phyloP scores from a whole-genome alignment of 2,888 invertebrate genomes.

The Dolichopus griseipennis region DNA sequence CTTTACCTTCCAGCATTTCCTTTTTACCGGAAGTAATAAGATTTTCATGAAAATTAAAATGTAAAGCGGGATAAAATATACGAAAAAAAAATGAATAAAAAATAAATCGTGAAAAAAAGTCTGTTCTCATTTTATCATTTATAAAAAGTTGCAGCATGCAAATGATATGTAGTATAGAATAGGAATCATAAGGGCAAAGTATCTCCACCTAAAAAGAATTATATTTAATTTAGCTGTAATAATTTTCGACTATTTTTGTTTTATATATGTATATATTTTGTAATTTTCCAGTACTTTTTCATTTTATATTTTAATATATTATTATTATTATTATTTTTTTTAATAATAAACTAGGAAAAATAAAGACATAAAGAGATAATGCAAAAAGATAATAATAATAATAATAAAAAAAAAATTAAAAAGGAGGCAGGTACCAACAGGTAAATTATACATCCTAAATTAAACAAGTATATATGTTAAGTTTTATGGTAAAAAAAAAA shows the following conservation, averaged over 20 bases:
- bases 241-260: not conserved
- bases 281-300: not conserved
- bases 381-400: too few relatives aligned
- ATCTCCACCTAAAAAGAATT: not conserved
- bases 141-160: not conserved
- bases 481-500: too few relatives aligned
- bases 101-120: not conserved
- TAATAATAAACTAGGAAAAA: not conserved
- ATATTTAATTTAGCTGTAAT: not conserved
- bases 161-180: not conserved
- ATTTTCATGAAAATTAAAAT: constrained; percentile 6
- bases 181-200: not conserved
- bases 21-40: constrained; percentile 4
- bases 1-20: not conserved
- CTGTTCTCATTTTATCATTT: too few relatives aligned
- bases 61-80: not conserved
- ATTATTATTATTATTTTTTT: not conserved
- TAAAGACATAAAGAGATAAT: too few relatives aligned
- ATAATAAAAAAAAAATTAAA: too few relatives aligned
- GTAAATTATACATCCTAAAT: constrained; percentile 6
- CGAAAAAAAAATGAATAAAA: not conserved
- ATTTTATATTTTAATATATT: not conserved
- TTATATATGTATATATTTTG: too few relatives aligned
- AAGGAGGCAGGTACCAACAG: not conserved
- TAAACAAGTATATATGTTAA: not conserved